Base-by-base conservation (phyloP, 1,140 invertebrate species). In the Neodiprion lecontei region DNA sequence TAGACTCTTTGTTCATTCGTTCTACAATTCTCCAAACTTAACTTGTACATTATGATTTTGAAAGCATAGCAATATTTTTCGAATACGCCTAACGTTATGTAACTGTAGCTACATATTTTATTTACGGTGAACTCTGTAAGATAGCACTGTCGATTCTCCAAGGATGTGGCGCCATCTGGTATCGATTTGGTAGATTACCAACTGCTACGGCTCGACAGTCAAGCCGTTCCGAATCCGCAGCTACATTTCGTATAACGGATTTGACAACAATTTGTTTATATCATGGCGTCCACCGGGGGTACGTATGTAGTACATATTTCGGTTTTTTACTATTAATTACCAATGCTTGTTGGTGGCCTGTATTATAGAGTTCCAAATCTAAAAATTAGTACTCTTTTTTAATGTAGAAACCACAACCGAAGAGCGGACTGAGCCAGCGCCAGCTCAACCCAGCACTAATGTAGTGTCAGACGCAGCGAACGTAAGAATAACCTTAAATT, bases 401-500 rank as follows among this genome's bases (percentile, higher is more conserved):
- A 67, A 77, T 65, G 28, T 69, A 80, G 83, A 84, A 67, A 83
- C 77, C 40, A 75, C 77, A 9, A 72, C 77, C 9, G 82, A 84
- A 49, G 82, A 82, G 70, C 76, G 81, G 71, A 82, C 74, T 14
- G 82, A 84, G 73, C 67, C 79, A 72, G 49, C 78, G 0, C 76
- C 82, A 17, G 76, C 77, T 74, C 80, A 81, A 75, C 79, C 80
- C 50, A 74, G 77, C 61, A 61, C 80, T 73, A 86, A 86, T 84
- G 84, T 81, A 75, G 78, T 81, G 67, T 81, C 84, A 71, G 85
- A 86, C 71, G 75, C 79, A 49, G 80, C 84, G 65, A 82, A 86
- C 72, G 85, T 86, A 84, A 84, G 82, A 23, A 71, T 85, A 83
- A 85, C 83, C 83, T 85, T 75, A 21, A 76, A 77, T 47, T 68